Evolutionary conservation across 2,797 vertebrate species (phyloP).

Genomic region (Okamejei kenojei): DNA sequence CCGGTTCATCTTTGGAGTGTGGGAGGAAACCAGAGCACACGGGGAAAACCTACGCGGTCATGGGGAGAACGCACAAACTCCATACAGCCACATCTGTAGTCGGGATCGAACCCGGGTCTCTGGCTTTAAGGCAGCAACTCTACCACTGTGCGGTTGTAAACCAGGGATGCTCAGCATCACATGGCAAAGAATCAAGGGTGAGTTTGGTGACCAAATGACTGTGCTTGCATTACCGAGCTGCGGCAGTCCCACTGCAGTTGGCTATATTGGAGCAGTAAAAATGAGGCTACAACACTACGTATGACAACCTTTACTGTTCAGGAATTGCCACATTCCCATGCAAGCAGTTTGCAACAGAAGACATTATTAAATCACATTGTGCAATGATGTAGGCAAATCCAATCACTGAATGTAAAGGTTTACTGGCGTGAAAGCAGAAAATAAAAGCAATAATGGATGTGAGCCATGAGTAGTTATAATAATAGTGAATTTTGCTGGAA

Average conservation of each 20-base stretch:
- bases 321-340: too few species aligned
- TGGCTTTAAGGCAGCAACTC: too few species aligned
- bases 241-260: background rate
- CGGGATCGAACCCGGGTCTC: too few species aligned
- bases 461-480: background rate
- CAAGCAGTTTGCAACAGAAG: background rate
- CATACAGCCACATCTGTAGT: too few species aligned
- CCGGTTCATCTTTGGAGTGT: too few species aligned
- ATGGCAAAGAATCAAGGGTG: background rate
- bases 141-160: too few species aligned
- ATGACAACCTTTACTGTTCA: too few species aligned
- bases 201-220: background rate
- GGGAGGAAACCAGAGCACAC: too few species aligned
- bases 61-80: too few species aligned
- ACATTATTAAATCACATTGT: background rate
- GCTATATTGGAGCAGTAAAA: background rate
- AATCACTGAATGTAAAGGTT: background rate
- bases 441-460: slow-evolving; percentile 7
- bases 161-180: too few species aligned
- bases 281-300: background rate
- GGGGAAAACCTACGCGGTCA: too few species aligned
- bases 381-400: background rate
- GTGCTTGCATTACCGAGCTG: background rate
- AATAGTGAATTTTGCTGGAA: background rate
- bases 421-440: background rate